phyloP scores from a whole-genome alignment of 1,140 invertebrate species.

The Sycophila sp. region DNA sequence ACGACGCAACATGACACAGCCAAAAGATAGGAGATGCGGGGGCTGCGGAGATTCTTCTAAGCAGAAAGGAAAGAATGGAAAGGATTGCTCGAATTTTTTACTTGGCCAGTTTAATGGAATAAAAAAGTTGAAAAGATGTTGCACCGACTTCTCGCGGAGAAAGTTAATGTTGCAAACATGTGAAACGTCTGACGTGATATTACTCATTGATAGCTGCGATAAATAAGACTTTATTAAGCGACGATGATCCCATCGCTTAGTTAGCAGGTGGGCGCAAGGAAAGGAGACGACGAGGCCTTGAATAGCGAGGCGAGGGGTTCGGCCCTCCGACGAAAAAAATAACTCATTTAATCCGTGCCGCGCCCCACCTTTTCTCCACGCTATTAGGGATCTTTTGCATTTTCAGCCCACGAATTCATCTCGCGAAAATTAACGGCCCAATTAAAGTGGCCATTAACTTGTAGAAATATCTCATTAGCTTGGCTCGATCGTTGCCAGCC shows the following conservation, averaged over 20 bases:
- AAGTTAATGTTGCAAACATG: conserved; percentile 5
- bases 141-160: no score
- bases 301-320: conserved; percentile 39
- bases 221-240: conserved; percentile 17
- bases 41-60: no score
- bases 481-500: conserved; percentile 22
- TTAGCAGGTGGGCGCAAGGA: background rate
- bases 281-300: conserved; percentile 4
- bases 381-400: conserved; percentile 57
- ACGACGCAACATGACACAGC: no score
- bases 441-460: conserved; percentile 60
- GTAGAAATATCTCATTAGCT: conserved; percentile 58
- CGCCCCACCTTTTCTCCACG: conserved; percentile 49
- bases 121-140: no score
- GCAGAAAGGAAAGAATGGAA: no score
- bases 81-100: no score
- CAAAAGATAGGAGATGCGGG: no score
- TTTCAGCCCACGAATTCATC: conserved; percentile 62
- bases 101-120: no score
- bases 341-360: conserved; percentile 54
- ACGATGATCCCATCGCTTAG: background rate
- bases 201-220: background rate
- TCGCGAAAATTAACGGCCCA: conserved; percentile 59
- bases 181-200: background rate
- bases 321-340: conserved; percentile 41